Evolutionary conservation across 2,888 invertebrate species (phyloP), one percentile per base, ranked within the genome.

Genomic region (Strigamia transsilvanica): DNA sequence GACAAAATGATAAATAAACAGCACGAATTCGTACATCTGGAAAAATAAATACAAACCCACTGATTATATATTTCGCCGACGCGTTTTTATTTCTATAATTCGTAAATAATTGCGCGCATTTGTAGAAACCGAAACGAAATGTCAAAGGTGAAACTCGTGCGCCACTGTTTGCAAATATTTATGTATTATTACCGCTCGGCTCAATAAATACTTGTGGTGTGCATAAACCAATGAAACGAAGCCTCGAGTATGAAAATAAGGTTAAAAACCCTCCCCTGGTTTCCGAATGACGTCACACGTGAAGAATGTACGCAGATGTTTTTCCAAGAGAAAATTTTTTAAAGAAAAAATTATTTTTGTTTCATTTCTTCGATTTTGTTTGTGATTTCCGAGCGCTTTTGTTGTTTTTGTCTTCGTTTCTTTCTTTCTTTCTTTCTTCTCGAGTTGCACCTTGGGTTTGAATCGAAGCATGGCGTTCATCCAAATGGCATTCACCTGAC

Each of bases 401-500:
- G 0, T 23, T 23, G 0, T 23, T 21, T n/a, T 66, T 23, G n/a
- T n/a, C n/a, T n/a, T n/a, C n/a, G n/a, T 66, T 66, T 23, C 23
- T 66, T 1, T 66, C 21, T n/a, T 66, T 27, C 2, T 27, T 21
- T 15, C 21, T 18, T 15, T 66, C 61, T 66, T 66, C 18, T 66
- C 21, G 61, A 46, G 46, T 46, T 46, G 18, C 13, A 66, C 61
- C 15, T 46, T 12, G 12, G 18, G 21, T 21, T n/a, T n/a, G 61
- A 21, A 21, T 66, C 18, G 6, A 18, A 21, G 23, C 61, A 66
- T 66, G 61, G 61, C 61, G n/a, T 66, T 18, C 21, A 23, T 66
- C 61, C 61, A 66, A 66, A 66, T 66, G 61, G 61, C 61, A 66
- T 66, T 66, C 61, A 66, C 61, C 61, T 66, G 61, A 66, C 61